Conservation (phyloP, 2,113 vertebrate genomes). For the Rhabdomys dilectus region DNA sequence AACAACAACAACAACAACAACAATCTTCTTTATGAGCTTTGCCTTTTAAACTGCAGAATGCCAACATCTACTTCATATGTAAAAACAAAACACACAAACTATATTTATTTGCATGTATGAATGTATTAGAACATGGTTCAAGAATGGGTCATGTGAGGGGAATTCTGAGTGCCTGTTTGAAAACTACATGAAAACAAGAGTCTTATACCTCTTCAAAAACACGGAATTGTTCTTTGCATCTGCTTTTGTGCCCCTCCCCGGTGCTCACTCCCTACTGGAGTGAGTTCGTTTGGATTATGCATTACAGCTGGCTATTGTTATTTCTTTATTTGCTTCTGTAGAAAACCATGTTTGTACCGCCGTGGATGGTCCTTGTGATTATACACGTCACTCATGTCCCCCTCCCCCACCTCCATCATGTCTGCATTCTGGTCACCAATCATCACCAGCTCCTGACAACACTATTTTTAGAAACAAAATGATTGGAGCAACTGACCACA, state of each 20-base stretch:
- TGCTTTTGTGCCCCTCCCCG: background rate
- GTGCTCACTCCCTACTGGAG: too few relatives aligned
- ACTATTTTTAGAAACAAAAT: background rate
- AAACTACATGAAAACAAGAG: background rate
- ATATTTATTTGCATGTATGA: background rate
- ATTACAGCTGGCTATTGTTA: background rate
- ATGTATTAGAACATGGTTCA: background rate
- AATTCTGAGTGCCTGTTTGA: background rate
- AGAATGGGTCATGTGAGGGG: background rate
- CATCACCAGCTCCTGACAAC: background rate
- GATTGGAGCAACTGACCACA: background rate
- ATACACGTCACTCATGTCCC: background rate
- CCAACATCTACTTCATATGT: constrained; percentile 25
- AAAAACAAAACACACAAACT: constrained; percentile 27
- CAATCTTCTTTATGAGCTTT: background rate
- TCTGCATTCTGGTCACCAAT: constrained; percentile 5
- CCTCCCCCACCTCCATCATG: background rate
- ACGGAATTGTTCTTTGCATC: background rate
- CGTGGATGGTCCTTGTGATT: background rate
- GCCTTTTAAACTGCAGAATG: background rate
- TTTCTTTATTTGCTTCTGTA: background rate
- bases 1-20: background rate
- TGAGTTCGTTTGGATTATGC: background rate
- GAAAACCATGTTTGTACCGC: background rate
- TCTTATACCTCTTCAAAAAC: background rate